phyloP scores from a whole-genome alignment of 2,888 invertebrate species.

The Vanessa cardui region DNA sequence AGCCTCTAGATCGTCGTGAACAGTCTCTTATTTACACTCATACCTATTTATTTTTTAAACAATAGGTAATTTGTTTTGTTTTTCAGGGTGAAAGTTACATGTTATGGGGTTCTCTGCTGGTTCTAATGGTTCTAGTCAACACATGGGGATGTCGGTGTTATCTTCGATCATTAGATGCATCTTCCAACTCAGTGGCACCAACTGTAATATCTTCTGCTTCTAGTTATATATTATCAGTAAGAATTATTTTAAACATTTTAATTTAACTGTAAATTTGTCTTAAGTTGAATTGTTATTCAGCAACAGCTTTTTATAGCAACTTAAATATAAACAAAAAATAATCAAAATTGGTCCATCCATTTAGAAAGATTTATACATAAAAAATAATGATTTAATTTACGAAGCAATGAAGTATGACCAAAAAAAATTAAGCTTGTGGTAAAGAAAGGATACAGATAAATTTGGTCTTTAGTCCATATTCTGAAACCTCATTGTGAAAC shows the following conservation, averaged over 20 bases:
- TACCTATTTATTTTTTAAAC: not conserved
- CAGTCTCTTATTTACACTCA: not conserved
- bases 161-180: slow-evolving; percentile 83
- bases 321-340: too few species aligned
- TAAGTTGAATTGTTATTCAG: not conserved
- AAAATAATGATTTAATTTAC: too few species aligned
- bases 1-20: not conserved
- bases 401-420: too few species aligned
- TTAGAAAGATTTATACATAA: too few species aligned
- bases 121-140: slow-evolving; percentile 83
- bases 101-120: slow-evolving; percentile 59
- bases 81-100: slow-evolving; percentile 66
- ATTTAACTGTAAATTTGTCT: not conserved
- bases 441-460: too few species aligned
- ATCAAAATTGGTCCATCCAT: too few species aligned
- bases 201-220: slow-evolving; percentile 85
- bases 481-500: too few species aligned
- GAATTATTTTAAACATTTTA: slow-evolving; percentile 44
- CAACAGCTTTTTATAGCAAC: not conserved
- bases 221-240: slow-evolving; percentile 86
- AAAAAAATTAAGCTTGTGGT: too few species aligned
- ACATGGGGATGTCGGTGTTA: slow-evolving; percentile 85
- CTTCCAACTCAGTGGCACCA: slow-evolving; percentile 83
- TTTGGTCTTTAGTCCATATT: too few species aligned
- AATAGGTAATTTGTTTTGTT: not conserved